Evolutionary conservation across 2,113 vertebrate species (phyloP), one percentile per base, ranked within the genome.

Genomic region (Thymallus thymallus): DNA sequence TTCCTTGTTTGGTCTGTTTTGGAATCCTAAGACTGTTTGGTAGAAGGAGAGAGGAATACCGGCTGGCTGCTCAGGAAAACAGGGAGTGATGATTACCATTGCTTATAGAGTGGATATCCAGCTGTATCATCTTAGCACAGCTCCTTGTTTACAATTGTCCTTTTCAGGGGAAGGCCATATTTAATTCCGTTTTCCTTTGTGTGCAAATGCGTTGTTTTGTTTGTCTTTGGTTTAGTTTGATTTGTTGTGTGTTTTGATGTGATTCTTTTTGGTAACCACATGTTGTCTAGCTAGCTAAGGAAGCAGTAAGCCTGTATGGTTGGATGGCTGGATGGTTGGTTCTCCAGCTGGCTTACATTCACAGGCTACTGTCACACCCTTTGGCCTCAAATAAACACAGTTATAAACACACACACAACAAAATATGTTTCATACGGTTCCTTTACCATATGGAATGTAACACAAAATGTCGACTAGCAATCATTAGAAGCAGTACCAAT

Each of bases 121-220:
- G 91, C 87, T 92, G 91, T 88, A 89, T 91, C 90, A 80, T 92
- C 87, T 90, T 89, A 91, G 85, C 90, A 67, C 60, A 30, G 83
- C 80, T 78, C 68, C 78, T 89, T 92, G 91, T 93, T 92, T 93
- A 93, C 89, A 80, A 60, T 69, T 88, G 75, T 76, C 73, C 77
- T 83, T 82, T 78, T 58, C 77, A 56, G 80, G 67, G 80, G 80
- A 85, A 5, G 75, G 68, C 82, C 51, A 20, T 45, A 70, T 83
- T 82, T 80, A 78, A 80, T 87, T 82, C 79, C 14, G 71, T 76
- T 82, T 72, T 73, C 83, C 84, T 84, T 88, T 88, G 86, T 88
- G 86, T 90, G 90, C 84, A 88, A 88, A 89, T 88, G 76, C 82
- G 81, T 90, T 80, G 67, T 87, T 90, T 73, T 91, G 85, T 90